A percentile compares a stretch with the other conserved stretches of the same genome.
phyloP scores from a whole-genome alignment of 2,797 vertebrate genomes.

The Xerus rutilus region DNA sequence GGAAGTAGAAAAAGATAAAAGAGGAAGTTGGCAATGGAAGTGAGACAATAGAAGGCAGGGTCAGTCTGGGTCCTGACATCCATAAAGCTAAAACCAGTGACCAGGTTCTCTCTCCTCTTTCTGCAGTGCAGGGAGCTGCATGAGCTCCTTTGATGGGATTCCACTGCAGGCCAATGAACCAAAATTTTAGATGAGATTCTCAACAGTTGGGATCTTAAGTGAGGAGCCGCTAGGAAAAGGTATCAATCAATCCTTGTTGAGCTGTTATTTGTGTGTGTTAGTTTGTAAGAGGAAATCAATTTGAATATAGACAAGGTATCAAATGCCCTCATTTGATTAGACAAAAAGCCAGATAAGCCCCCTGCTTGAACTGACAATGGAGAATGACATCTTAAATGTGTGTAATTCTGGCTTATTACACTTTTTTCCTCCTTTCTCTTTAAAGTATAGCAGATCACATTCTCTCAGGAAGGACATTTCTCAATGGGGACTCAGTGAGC shows the following conservation, averaged over 20 bases:
- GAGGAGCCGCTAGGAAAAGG: not conserved
- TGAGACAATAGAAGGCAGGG: not conserved
- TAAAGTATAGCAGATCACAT: constrained; percentile 4
- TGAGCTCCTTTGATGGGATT: not conserved
- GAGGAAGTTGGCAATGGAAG: not conserved
- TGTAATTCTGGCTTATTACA: constrained; percentile 49
- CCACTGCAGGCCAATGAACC: not conserved
- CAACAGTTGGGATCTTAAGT: not conserved
- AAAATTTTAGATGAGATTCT: constrained; percentile 41
- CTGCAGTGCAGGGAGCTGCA: not conserved
- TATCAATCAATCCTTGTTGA: constrained; percentile 51
- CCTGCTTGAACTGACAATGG: constrained; percentile 50
- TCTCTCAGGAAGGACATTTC: constrained; percentile 1
- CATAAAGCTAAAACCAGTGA: not conserved
- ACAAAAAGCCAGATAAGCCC: constrained; percentile 51
- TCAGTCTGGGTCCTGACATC: not conserved
- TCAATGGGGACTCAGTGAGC: not conserved
- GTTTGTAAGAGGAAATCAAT: constrained; percentile 65
- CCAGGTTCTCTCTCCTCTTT: not conserved
- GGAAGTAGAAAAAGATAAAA: not conserved
- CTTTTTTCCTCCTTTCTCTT: not conserved
- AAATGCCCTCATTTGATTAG: constrained; percentile 59
- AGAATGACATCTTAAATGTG: not conserved
- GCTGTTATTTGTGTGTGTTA: constrained; percentile 50
- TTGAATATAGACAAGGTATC: constrained; percentile 65